These are phyloP conservation scores for Neofelis nebulosa DNA, from an alignment of 2,113 vertebrate genomes.

Conservation along the genomic window DNA sequence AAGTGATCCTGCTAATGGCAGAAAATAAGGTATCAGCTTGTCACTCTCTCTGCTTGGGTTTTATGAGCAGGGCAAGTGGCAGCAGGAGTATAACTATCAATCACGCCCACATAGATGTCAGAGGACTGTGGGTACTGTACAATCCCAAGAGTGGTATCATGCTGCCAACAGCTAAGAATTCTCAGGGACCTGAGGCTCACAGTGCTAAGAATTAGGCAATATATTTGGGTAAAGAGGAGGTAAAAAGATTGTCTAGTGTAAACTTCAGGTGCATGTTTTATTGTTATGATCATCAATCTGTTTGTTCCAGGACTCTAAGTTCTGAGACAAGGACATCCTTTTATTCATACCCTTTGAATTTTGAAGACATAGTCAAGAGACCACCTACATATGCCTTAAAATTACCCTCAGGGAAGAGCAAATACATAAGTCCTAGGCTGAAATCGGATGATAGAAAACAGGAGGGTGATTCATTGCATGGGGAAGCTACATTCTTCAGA, in stretches of 20 bases:
- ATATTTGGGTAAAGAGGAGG: background rate
- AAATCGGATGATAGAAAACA: background rate
- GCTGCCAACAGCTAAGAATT: background rate
- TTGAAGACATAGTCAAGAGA: background rate
- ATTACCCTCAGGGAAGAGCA: background rate
- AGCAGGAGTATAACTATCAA: background rate
- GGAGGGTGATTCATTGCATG: background rate
- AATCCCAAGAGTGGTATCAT: background rate
- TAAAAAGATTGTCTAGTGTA: background rate
- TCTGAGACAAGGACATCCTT: background rate
- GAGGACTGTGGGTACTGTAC: background rate
- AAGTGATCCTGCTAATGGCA: background rate
- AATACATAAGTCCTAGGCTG: background rate
- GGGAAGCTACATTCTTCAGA: background rate
- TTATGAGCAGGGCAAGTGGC: background rate
- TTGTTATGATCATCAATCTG: background rate
- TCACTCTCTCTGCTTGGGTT: background rate
- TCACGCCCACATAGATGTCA: background rate
- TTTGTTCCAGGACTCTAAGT: background rate
- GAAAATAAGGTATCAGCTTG: background rate
- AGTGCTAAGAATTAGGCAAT: background rate
- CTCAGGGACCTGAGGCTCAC: background rate
- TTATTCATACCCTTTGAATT: background rate
- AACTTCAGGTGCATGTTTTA: slow-evolving; percentile 1
- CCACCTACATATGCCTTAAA: background rate